Base-by-base conservation (phyloP, 2,888 invertebrate species). In the Autographa gamma region DNA sequence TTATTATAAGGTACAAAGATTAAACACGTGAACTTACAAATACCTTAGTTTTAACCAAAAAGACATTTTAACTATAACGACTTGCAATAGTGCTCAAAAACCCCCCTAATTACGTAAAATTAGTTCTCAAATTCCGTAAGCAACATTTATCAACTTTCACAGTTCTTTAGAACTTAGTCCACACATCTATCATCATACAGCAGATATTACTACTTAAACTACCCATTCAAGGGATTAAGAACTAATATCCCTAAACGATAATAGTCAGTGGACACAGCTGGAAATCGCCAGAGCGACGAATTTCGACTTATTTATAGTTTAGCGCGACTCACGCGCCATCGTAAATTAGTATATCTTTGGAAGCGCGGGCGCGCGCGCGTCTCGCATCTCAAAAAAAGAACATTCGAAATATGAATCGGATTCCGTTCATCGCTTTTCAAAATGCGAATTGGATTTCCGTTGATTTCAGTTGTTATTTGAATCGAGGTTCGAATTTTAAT, bases 361-460 rank as follows among this genome's bases (percentile, higher is more conserved):
- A 86, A 81, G 85, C 81, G 83, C 85, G 88, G 86, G 90, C 89
- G 92, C 91, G 92, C 91, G 93, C 93, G 93, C 93, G 80, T 84
- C 73, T 74, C 76, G 60, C 43, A 81, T 78, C 66, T 77, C 71
- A 61, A 63, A 79, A 85, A 73, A 74, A 62, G 62, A 48, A 48
- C 73, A 71, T 77, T 80, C 83, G 83, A 85, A 85, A 75, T 83
- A 80, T 82, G 77, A 82, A 82, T 80, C 74, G 79, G 79, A 74
- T 78, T 77, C 77, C 69, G 69, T 43, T 65, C 66, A 70, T 71
- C 74, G 80, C 69, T 64, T 64, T 85, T 73, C 66, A 65, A 78
- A 76, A 77, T 77, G 16, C 34, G 71, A 78, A 76, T 69, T 77
- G 67, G 60, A 52, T 73, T 75, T 77, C 56, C 60, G 69, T 64